These are phyloP conservation scores for Enchytraeus crypticus DNA, from an alignment of 2,888 invertebrate species.

Conservation along the genomic window DNA sequence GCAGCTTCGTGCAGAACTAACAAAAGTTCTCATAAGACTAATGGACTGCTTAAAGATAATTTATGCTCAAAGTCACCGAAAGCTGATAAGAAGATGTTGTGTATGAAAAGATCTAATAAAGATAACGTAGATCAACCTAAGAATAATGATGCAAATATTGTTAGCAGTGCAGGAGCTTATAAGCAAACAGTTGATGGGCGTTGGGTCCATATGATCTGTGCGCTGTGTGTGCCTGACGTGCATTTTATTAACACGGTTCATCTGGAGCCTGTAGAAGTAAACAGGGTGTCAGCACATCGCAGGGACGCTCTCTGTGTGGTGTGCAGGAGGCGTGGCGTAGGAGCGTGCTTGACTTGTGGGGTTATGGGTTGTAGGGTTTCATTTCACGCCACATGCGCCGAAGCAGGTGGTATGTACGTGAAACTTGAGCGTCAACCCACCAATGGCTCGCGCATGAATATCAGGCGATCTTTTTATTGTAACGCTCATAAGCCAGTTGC, in stretches of 20 bases:
- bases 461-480: constrained; percentile 91
- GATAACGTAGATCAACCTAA: not conserved
- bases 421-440: constrained; percentile 77
- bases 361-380: constrained; percentile 91
- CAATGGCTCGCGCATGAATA: constrained; percentile 32
- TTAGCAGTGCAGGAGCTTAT: constrained; percentile 97
- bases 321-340: constrained; percentile 65
- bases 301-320: constrained; percentile 93
- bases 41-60: too few species aligned
- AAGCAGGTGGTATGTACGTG: constrained; percentile 68
- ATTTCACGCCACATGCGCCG: constrained; percentile 98
- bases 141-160: too few species aligned
- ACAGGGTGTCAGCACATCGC: constrained; percentile 85
- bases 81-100: not conserved
- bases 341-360: constrained; percentile 96
- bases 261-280: constrained; percentile 92
- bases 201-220: constrained; percentile 98
- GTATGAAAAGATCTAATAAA: not conserved
- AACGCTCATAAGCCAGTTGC: constrained; percentile 74
- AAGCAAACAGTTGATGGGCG: constrained; percentile 90
- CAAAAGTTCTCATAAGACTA: constrained; percentile 55
- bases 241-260: constrained; percentile 85
- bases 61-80: not conserved
- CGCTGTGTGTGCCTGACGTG: constrained; percentile 96
- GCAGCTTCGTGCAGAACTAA: too few species aligned